Base-by-base conservation (phyloP, 1,140 invertebrate genomes). In the Maniola jurtina region DNA sequence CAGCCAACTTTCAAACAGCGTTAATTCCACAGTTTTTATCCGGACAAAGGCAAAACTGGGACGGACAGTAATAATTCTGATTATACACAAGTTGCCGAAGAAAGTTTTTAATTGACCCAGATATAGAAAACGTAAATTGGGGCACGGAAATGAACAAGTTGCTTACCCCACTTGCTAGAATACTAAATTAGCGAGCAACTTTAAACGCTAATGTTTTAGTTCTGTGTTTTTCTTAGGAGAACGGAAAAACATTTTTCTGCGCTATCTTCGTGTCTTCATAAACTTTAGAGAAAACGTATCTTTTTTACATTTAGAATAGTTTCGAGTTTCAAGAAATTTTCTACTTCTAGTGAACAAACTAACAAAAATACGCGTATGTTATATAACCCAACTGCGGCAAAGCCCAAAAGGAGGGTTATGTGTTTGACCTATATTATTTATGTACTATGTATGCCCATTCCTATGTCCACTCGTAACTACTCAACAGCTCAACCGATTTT, bases 71-170 rank as follows among this genome's bases (percentile, higher is more conserved):
- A 52, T 52, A 52, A 52, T 52, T 25, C 48, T 52, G 48, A 52
- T 61, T 56, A 61, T 36, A 61, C 45, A 61, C 36, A 45, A 45
- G 42, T 40, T 52, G 11, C 25, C 13, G 35, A 38, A 52, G 14
- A 61, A 52, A 58, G 63, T 58, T 63, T 65, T 35, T 50, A 65
- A 65, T 65, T 65, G 57, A 65, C 64, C 56, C 36, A 59, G 56
- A 58, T 54, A 42, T 35, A 40, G 14, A 48, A 59, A 40, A 45
- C 42, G 34, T 14, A 54, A 65, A 65, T 42, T 54, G 45, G 42
- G 52, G 11, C 54, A 15, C 40, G 48, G 55, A 52, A 25, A 25
- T 11, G 48, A 33, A 52, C 48, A 52, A 52, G 14, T 52, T 52
- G 48, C 11, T 52, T 52, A 52, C 13, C 7, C 48, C 15, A 33